Percentiles rank a stretch among this genome's conserved stretches.
These are phyloP conservation scores for Pheosia tremula DNA, from an alignment of 2,888 invertebrate species.

Conservation along the genomic window DNA sequence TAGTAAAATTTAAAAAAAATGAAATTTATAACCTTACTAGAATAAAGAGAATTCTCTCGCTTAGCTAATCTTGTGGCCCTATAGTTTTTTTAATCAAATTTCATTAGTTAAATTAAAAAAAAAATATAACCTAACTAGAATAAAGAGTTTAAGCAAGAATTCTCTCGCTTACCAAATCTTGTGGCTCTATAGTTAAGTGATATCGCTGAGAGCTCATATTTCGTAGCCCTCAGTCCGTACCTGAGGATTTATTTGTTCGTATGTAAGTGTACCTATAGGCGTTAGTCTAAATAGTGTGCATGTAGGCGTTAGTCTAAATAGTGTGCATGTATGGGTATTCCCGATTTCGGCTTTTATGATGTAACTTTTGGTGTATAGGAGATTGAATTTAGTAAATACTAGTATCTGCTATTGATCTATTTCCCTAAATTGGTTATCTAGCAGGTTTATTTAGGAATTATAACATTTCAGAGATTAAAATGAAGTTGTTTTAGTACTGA, in stretches of 20 bases:
- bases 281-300: background rate
- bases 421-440: background rate
- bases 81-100: background rate
- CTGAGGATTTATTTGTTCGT: conserved; percentile 3
- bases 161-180: background rate
- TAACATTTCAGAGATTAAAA: background rate
- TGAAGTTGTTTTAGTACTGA: too few relatives aligned
- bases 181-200: background rate
- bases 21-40: background rate
- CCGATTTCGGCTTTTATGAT: conserved; percentile 5
- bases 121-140: background rate
- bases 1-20: too few relatives aligned
- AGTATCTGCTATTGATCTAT: background rate
- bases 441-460: background rate
- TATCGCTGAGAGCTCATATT: conserved; percentile 1
- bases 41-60: background rate
- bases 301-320: background rate
- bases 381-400: conserved; percentile 2
- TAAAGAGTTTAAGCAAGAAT: background rate
- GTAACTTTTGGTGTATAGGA: background rate
- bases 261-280: background rate
- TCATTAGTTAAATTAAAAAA: too few relatives aligned
- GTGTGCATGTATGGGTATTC: background rate
- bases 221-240: conserved; percentile 1
- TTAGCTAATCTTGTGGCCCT: background rate